A percentile compares a stretch with the other conserved stretches of the same genome.
These are phyloP conservation scores for Drosophila nasuta DNA, from an alignment of 1,140 invertebrate species.

Conservation along the genomic window DNA sequence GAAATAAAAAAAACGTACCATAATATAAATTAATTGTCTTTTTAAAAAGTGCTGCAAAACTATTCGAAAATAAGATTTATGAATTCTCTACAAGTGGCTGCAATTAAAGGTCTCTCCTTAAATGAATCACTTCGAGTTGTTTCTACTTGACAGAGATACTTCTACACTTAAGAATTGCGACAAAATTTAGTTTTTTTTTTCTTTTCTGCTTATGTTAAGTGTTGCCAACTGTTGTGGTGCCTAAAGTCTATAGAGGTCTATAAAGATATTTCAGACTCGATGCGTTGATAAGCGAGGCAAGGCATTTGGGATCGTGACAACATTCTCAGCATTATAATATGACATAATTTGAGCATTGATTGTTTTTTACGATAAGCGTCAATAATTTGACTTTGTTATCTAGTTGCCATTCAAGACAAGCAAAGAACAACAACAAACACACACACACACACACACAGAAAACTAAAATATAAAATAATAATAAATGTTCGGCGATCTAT, in stretches of 20 bases:
- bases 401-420: conserved; percentile 2
- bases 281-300: conserved; percentile 3
- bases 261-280: conserved; percentile 21
- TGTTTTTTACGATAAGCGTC: conserved; percentile 28
- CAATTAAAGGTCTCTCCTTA: neutral
- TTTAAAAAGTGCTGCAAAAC: too few relatives aligned
- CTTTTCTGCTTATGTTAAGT: neutral
- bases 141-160: neutral
- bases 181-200: neutral
- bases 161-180: neutral
- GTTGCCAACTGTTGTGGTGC: conserved; percentile 4
- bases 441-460: too few relatives aligned
- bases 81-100: neutral
- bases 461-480: neutral
- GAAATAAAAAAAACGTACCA: too few relatives aligned
- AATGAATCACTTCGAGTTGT: neutral
- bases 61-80: too few relatives aligned
- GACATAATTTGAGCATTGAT: conserved; percentile 33
- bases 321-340: conserved; percentile 21
- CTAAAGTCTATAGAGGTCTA: neutral
- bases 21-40: too few relatives aligned
- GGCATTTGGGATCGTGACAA: conserved; percentile 4
- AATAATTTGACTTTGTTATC: conserved; percentile 3
- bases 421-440: neutral
- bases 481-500: neutral